Evolutionary conservation across 2,797 vertebrate species (phyloP), one percentile per base, ranked within the genome.

Genomic region (Chloroceryle inda): DNA sequence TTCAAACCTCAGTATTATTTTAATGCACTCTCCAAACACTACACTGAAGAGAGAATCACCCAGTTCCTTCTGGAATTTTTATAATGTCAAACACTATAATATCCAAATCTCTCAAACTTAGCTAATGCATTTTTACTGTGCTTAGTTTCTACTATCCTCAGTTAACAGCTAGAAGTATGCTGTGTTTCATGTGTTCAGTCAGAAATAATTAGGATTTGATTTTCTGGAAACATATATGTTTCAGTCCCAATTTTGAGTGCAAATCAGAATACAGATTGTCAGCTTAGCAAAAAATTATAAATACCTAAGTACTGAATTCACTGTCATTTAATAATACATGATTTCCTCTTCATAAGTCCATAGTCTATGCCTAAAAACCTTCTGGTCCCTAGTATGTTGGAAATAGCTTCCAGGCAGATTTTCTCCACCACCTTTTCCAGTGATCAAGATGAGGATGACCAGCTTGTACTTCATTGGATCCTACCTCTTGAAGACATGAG

Each of bases 151-250:
- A 42, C 42, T n/a, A n/a, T 22, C 16, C 17, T 92, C 75, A 42
- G 18, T 19, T 19, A 84, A 33, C 3, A 86, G 22, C 5, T 27
- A 20, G 16, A 49, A 59, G 13, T 33, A 59, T 42, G 31, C 56
- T 62, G 16, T 2, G 1, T 35, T 72, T 1, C 0, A 4, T 42
- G 23, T 29, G 3, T 38, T 90, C 42, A 50, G 5, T 42, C 35
- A 27, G 21, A 90, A 85, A 71, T 47, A 62, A 59, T 38, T 24
- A 58, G 22, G 38, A 58, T 45, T 75, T 68, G 4, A 68, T 85
- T 77, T 83, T 55, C 47, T 58, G 16, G 35, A 85, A 69, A 31
- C 9, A 47, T 13, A 44, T 1, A 10, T 8, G 2, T 31, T 86
- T 49, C 38, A 50, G 26, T 13, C 21, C n/a, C 23, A 76, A 21